Conservation (phyloP, 2,888 invertebrate species). For the Philereme vetulata region DNA sequence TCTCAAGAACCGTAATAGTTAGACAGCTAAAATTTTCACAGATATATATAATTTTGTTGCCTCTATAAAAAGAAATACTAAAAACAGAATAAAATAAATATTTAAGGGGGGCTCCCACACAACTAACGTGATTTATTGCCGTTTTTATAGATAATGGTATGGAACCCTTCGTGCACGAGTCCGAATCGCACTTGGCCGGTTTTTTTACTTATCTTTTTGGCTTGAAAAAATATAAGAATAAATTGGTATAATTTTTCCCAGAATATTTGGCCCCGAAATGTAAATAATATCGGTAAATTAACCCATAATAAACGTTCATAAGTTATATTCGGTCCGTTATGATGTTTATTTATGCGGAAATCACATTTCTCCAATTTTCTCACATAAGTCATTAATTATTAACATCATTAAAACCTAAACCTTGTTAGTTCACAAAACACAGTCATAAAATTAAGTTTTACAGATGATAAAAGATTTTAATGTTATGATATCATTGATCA, state of each 20-base stretch:
- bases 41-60: too few relatives aligned
- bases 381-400: constrained; percentile 40
- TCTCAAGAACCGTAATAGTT: too few relatives aligned
- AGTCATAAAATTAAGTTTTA: constrained; percentile 34
- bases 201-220: too few relatives aligned
- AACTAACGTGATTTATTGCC: too few relatives aligned
- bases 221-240: too few relatives aligned
- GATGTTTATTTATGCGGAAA: constrained; percentile 29
- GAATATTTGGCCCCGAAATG: constrained; percentile 1
- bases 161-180: too few relatives aligned
- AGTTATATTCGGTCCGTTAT: constrained; percentile 16
- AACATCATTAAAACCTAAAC: constrained; percentile 33
- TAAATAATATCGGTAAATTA: constrained; percentile 2
- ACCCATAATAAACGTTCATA: constrained; percentile 10
- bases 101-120: too few relatives aligned
- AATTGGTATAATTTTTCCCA: neutral
- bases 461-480: constrained; percentile 30
- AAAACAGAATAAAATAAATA: too few relatives aligned
- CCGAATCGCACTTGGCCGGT: too few relatives aligned
- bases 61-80: too few relatives aligned
- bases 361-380: constrained; percentile 34
- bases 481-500: constrained; percentile 30
- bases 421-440: constrained; percentile 36
- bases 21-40: too few relatives aligned
- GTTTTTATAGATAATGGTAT: too few relatives aligned